Evolutionary conservation across 2,888 invertebrate species (phyloP).

Genomic region (Physocephala rufipes): DNA sequence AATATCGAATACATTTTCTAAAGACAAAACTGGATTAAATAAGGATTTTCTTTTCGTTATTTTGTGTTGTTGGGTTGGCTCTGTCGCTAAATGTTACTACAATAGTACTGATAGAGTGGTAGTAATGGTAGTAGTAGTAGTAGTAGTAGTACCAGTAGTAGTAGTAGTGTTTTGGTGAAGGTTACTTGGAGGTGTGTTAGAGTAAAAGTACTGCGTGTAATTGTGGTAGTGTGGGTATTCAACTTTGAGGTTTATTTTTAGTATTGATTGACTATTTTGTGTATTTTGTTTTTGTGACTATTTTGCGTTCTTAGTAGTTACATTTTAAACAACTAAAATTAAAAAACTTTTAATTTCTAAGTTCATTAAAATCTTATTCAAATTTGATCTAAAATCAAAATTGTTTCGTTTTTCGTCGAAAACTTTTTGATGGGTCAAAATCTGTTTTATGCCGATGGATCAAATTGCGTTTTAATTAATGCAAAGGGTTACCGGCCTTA

Average conservation of each 20-base stretch:
- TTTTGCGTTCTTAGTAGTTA: constrained; percentile 14
- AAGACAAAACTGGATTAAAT: constrained; percentile 19
- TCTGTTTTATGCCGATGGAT: no score
- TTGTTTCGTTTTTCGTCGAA: no score
- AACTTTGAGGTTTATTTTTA: constrained; percentile 47
- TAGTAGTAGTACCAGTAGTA: constrained; percentile 23
- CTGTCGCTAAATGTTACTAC: constrained; percentile 31
- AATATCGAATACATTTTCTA: constrained; percentile 9
- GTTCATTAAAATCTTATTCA: no score
- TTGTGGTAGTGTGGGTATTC: constrained; percentile 40
- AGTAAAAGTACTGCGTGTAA: constrained; percentile 24
- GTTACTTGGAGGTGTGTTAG: constrained; percentile 47
- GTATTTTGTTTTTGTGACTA: not conserved
- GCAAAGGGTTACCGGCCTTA: no score
- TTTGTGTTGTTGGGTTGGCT: constrained; percentile 43
- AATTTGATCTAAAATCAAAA: no score
- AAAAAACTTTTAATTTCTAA: not conserved
- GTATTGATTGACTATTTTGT: not conserved
- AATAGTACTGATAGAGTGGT: no score
- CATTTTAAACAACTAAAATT: constrained; percentile 5
- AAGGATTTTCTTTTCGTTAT: constrained; percentile 6
- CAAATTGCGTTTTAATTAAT: no score
- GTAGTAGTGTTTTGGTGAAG: constrained; percentile 39
- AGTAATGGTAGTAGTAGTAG: no score
- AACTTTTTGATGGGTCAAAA: no score